Percentiles rank a stretch among this genome's conserved stretches.
Evolutionary conservation across 2,888 invertebrate species (phyloP).

Genomic region (Zygaena filipendulae): DNA sequence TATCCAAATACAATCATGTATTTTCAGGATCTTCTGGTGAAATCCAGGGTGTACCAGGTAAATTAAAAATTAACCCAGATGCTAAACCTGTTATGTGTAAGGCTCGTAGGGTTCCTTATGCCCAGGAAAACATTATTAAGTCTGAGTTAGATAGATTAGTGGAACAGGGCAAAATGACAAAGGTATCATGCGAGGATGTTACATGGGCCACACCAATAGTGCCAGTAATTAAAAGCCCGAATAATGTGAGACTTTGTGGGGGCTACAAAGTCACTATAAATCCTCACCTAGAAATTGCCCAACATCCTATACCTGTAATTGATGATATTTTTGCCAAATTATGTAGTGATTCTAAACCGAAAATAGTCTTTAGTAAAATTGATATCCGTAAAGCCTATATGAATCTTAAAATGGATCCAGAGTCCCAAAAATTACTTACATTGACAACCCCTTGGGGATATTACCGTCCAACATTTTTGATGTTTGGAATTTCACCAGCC

Average conservation of each 20-base stretch:
- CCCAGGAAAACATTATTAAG: neutral
- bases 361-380: neutral
- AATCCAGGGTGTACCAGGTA: neutral
- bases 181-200: neutral
- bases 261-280: constrained; percentile 5
- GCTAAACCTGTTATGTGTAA: neutral
- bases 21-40: neutral
- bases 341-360: neutral
- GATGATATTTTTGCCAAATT: constrained; percentile 4
- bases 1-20: neutral
- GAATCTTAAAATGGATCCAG: constrained; percentile 4
- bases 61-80: neutral
- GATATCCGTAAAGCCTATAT: constrained; percentile 6
- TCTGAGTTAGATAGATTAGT: neutral
- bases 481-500: neutral
- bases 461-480: neutral
- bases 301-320: constrained; percentile 5
- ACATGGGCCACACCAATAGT: neutral
- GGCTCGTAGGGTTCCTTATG: neutral
- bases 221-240: neutral
- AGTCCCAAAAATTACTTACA: constrained; percentile 2
- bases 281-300: constrained; percentile 2
- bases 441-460: neutral
- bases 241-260: constrained; percentile 5
- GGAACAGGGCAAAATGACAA: neutral